Evolutionary conservation across 2,888 invertebrate genomes (phyloP).

Genomic region (Hypolimnas misippus): DNA sequence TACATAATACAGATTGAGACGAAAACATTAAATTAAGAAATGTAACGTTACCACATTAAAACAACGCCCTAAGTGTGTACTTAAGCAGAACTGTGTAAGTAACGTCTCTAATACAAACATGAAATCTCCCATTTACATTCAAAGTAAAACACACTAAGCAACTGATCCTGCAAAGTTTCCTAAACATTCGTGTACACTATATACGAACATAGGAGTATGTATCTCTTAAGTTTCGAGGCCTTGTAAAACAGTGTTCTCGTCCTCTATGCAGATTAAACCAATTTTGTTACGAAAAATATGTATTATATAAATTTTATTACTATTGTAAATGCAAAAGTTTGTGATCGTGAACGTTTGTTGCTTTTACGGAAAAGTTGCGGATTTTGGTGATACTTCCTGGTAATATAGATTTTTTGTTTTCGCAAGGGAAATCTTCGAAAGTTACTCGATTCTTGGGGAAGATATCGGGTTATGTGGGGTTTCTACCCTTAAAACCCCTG

Average conservation of each 20-base stretch:
- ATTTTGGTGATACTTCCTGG: too few species aligned
- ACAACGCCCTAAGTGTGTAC: slow-evolving; percentile 5
- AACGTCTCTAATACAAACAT: slow-evolving; percentile 14
- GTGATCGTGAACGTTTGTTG: too few species aligned
- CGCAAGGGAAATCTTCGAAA: too few species aligned
- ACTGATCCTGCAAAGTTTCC: slow-evolving; percentile 8
- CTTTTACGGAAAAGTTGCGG: too few species aligned
- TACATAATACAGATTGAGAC: too few species aligned
- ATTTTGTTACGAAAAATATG: not conserved
- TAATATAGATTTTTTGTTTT: too few species aligned
- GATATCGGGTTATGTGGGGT: too few species aligned
- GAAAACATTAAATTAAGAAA: too few species aligned
- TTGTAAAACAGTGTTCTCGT: not conserved
- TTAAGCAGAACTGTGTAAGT: slow-evolving; percentile 4
- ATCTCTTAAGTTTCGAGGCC: not conserved
- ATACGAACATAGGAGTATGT: not conserved
- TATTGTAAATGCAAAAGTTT: too few species aligned
- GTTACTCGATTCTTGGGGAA: too few species aligned
- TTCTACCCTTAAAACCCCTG: too few species aligned
- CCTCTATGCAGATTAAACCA: not conserved
- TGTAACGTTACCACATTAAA: not conserved
- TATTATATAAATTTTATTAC: too few species aligned
- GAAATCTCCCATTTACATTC: slow-evolving; percentile 23
- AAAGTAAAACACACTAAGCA: slow-evolving; percentile 20
- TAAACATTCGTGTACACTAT: not conserved